phyloP scores from a whole-genome alignment of 2,797 vertebrate genomes.

The Lerista edwardsae region DNA sequence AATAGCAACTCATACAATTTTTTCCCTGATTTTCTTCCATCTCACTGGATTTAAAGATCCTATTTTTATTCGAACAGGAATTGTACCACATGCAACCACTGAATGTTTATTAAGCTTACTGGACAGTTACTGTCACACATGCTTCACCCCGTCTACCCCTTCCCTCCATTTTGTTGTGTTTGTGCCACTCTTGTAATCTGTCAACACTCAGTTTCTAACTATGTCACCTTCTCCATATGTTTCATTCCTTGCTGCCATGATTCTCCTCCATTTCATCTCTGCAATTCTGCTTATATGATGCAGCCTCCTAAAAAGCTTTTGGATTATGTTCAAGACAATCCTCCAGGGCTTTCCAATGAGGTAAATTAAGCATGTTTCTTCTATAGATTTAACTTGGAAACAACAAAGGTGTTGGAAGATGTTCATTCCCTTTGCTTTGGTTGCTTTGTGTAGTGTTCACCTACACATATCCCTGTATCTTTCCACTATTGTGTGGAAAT shows the following conservation, averaged over 20 bases:
- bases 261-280: constrained; percentile 93
- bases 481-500: too few relatives aligned
- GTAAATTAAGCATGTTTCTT: constrained; percentile 86
- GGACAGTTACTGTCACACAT: constrained; percentile 34
- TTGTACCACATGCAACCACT: constrained; percentile 53
- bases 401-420: constrained; percentile 42
- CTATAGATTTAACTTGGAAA: constrained; percentile 66
- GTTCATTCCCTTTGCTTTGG: constrained; percentile 32
- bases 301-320: constrained; percentile 99
- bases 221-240: constrained; percentile 91
- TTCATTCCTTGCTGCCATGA: constrained; percentile 89
- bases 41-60: constrained; percentile 45
- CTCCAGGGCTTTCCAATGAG: constrained; percentile 90
- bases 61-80: constrained; percentile 24
- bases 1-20: constrained; percentile 28
- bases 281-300: constrained; percentile 84
- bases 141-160: constrained; percentile 58
- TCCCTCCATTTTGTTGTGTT: constrained; percentile 36
- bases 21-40: constrained; percentile 34
- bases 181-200: constrained; percentile 70
- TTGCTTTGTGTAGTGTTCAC: neutral
- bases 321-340: constrained; percentile 98
- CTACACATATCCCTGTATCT: neutral
- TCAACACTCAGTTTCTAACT: constrained; percentile 76
- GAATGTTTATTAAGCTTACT: constrained; percentile 53